A percentile compares a stretch with the other conserved stretches of the same genome.
Evolutionary conservation across 2,888 invertebrate species (phyloP).

Genomic region (Stenichneumon culpator): DNA sequence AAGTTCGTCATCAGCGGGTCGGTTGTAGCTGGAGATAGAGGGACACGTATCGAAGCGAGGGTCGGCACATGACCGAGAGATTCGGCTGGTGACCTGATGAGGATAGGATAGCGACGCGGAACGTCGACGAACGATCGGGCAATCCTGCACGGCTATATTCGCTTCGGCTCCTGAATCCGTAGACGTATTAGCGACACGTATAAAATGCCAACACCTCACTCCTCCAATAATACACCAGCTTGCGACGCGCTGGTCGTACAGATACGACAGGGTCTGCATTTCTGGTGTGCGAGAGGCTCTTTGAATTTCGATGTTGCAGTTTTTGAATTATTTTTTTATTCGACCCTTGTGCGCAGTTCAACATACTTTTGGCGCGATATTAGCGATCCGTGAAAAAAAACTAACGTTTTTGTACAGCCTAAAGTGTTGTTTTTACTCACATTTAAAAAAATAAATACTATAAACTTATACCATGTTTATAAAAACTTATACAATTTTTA

Average conservation of each 20-base stretch:
- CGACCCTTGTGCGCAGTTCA: slow-evolving; percentile 6
- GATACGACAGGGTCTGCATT: not conserved
- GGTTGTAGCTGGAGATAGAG: not conserved
- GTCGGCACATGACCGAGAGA: slow-evolving; percentile 30
- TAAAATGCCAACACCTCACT: slow-evolving; percentile 28
- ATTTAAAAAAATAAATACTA: too few species aligned
- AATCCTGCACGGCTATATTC: slow-evolving; percentile 24
- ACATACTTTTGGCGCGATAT: not conserved
- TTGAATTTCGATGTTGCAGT: not conserved
- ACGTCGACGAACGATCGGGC: slow-evolving; percentile 2
- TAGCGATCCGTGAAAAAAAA: not conserved
- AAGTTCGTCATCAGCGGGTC: slow-evolving; percentile 9
- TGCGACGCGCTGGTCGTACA: not conserved
- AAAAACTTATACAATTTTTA: not conserved
- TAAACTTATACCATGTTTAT: too few species aligned
- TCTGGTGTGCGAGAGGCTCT: not conserved
- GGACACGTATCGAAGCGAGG: slow-evolving; percentile 22
- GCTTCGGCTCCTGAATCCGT: slow-evolving; percentile 6
- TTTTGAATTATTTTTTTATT: not conserved
- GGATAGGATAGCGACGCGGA: not conserved
- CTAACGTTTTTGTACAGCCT: too few species aligned
- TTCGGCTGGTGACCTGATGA: slow-evolving; percentile 35
- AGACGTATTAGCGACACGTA: slow-evolving; percentile 9
- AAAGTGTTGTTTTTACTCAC: not conserved
- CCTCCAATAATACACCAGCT: slow-evolving; percentile 25